Evolutionary conservation across 1,140 invertebrate species (phyloP).

Genomic region (Sesamia nonagrioides): DNA sequence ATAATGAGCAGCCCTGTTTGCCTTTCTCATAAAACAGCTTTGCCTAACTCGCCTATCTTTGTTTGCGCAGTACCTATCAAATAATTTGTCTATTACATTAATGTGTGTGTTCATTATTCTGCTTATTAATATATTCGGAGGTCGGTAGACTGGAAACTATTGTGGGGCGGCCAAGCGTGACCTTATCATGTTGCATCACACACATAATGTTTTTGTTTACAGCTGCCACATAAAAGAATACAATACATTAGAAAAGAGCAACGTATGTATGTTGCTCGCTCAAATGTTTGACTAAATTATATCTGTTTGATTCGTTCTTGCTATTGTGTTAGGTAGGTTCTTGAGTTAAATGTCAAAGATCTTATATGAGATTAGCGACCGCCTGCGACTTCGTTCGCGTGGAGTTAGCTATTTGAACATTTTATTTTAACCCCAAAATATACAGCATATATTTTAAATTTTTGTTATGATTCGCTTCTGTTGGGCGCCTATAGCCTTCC

Average conservation of each 20-base stretch:
- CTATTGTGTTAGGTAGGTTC: not conserved
- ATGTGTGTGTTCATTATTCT: not conserved
- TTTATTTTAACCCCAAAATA: too few relatives aligned
- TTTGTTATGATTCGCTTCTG: too few relatives aligned
- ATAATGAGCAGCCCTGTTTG: not conserved
- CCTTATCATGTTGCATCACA: slow-evolving; percentile 51
- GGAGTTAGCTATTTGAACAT: too few relatives aligned
- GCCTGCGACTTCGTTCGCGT: too few relatives aligned
- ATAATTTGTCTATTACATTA: not conserved
- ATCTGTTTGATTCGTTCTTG: not conserved
- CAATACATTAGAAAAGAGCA: not conserved
- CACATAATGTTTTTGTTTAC: slow-evolving; percentile 49
- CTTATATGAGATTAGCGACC: too few relatives aligned
- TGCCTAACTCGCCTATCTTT: not conserved
- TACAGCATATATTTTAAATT: too few relatives aligned
- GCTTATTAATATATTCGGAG: slow-evolving; percentile 33
- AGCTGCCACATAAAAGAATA: slow-evolving; percentile 34
- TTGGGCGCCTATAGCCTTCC: too few relatives aligned
- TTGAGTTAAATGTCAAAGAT: too few relatives aligned
- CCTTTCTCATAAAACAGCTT: not conserved
- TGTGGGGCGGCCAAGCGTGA: slow-evolving; percentile 57
- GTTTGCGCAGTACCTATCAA: not conserved
- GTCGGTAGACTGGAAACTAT: slow-evolving; percentile 65
- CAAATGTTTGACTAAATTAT: not conserved
- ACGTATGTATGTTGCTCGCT: not conserved